Conservation (phyloP, 2,113 vertebrate genomes). For the Struthidea cinerea region DNA sequence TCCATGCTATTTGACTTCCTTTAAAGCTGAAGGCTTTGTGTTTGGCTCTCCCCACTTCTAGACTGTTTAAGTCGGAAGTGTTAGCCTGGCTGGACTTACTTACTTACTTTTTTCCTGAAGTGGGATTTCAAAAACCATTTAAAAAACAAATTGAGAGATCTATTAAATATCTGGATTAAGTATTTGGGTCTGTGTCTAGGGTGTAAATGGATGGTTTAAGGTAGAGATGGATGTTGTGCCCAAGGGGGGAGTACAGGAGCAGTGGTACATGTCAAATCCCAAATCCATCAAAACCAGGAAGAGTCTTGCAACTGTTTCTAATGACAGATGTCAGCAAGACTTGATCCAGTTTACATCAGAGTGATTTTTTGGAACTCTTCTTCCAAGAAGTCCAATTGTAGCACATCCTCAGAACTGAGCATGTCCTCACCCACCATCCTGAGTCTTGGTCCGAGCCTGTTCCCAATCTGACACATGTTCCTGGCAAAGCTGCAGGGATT, state of each 20-base stretch:
- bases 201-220: background rate
- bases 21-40: background rate
- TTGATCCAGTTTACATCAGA: background rate
- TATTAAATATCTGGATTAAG: background rate
- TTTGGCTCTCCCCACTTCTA: background rate
- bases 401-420: background rate
- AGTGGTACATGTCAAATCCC: background rate
- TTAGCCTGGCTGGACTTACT: background rate
- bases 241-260: accelerated
- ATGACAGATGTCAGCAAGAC: background rate
- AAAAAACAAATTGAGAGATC: background rate
- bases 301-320: background rate
- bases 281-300: background rate
- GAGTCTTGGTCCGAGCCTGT: accelerated
- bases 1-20: background rate
- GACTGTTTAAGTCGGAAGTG: background rate
- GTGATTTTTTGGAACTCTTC: background rate
- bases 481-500: background rate
- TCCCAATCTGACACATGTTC: background rate
- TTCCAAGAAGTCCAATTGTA: background rate
- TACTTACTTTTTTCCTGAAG: background rate
- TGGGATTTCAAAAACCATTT: background rate
- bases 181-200: background rate
- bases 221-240: background rate
- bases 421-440: background rate